phyloP scores from a whole-genome alignment of 2,113 vertebrate species.

The Passer domesticus region DNA sequence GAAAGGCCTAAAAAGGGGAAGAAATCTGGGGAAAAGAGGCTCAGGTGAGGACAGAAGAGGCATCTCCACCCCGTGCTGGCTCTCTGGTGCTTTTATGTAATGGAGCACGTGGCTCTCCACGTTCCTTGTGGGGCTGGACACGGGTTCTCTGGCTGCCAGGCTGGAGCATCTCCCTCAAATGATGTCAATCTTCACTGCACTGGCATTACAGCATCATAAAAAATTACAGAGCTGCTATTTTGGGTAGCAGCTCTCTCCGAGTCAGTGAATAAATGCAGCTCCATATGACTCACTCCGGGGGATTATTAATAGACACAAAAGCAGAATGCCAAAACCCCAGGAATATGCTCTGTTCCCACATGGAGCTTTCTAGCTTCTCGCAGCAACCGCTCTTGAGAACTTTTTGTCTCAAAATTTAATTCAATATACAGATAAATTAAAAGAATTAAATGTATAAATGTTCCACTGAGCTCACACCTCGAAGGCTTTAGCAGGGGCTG shows the following conservation, averaged over 20 bases:
- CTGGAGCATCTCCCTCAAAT: not conserved
- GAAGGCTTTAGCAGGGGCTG: not conserved
- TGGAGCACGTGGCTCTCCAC: not conserved
- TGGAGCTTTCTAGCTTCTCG: not conserved
- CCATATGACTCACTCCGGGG: constrained; percentile 44
- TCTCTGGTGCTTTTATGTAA: not conserved
- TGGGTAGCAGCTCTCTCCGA: constrained; percentile 1
- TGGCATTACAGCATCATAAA: constrained; percentile 40
- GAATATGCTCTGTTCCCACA: constrained; percentile 11
- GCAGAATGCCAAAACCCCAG: constrained; percentile 31
- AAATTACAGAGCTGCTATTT: constrained; percentile 61
- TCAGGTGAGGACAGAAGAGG: not conserved
- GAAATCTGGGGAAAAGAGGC: not conserved
- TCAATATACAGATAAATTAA: not conserved
- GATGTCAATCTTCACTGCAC: not conserved
- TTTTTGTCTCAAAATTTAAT: not conserved
- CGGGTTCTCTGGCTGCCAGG: not conserved
- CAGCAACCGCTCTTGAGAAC: not conserved
- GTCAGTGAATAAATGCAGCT: constrained; percentile 36
- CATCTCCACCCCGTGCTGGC: accelerated
- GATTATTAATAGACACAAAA: constrained; percentile 66
- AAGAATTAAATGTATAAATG: not conserved
- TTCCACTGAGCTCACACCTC: not conserved
- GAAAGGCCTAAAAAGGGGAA: not conserved
- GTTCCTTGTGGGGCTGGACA: not conserved